phyloP scores from a whole-genome alignment of 2,888 invertebrate genomes.

The Eristalis pertinax region DNA sequence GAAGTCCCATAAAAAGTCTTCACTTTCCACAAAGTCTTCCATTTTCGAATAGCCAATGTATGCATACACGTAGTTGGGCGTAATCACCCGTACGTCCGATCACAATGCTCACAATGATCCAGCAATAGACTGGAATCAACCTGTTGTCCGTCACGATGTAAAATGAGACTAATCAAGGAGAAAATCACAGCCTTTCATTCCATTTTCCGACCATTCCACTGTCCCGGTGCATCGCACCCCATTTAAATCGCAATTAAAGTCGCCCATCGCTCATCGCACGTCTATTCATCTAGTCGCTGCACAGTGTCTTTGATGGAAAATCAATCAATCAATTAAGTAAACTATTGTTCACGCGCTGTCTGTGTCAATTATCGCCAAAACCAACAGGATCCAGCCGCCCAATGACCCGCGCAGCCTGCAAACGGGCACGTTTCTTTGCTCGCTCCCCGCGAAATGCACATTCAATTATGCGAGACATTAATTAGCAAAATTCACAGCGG shows the following conservation, averaged over 20 bases:
- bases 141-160: too few species aligned
- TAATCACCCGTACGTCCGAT: too few species aligned
- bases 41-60: too few species aligned
- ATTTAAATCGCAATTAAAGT: neutral
- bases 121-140: too few species aligned
- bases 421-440: slow-evolving; percentile 39
- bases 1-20: too few species aligned
- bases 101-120: too few species aligned
- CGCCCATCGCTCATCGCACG: neutral
- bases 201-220: neutral
- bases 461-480: slow-evolving; percentile 56
- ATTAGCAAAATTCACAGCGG: slow-evolving; percentile 43
- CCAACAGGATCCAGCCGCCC: neutral
- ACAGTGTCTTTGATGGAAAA: slow-evolving; percentile 5
- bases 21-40: too few species aligned
- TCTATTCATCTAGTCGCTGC: neutral
- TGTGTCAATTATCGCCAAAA: slow-evolving; percentile 46
- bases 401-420: neutral
- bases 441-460: slow-evolving; percentile 25
- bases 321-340: slow-evolving; percentile 64
- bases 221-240: neutral
- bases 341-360: slow-evolving; percentile 51
- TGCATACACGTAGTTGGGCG: too few species aligned
- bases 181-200: neutral
- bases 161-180: neutral